Percentiles rank a stretch among this genome's conserved stretches.
These are phyloP conservation scores for Penelope pileata DNA, from an alignment of 2,113 vertebrate species.

Conservation along the genomic window DNA sequence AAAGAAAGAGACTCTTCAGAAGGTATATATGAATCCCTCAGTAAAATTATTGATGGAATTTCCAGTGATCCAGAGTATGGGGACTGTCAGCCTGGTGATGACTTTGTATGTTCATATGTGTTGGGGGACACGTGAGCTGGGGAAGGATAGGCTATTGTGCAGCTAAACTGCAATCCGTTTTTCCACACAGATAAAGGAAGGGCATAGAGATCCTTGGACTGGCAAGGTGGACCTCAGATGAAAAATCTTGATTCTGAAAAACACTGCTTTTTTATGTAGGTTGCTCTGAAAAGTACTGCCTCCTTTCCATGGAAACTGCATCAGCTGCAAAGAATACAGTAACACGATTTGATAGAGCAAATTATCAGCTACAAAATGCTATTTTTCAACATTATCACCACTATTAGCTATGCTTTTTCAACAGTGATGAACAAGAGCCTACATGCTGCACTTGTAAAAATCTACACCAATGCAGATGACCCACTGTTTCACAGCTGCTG, in stretches of 20 bases:
- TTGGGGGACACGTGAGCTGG: neutral
- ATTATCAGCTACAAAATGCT: too few species aligned
- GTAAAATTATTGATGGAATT: neutral
- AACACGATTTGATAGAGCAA: too few species aligned
- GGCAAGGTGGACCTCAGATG: neutral
- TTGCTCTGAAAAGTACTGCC: too few species aligned
- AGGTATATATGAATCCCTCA: neutral
- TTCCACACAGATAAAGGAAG: neutral
- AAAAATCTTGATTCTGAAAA: neutral
- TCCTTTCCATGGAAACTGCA: too few species aligned
- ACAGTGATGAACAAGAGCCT: too few species aligned
- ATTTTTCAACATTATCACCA: too few species aligned
- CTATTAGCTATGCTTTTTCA: too few species aligned
- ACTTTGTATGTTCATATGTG: neutral
- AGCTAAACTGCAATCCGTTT: neutral
- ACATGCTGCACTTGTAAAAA: too few species aligned
- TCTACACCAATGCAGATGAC: too few species aligned
- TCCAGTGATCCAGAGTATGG: neutral
- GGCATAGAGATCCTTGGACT: neutral
- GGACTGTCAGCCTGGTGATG: neutral
- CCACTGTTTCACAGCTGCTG: too few species aligned
- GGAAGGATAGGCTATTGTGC: neutral
- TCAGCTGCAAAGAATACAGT: too few species aligned
- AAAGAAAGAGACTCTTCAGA: neutral
- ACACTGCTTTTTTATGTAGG: neutral